A percentile compares a stretch with the other conserved stretches of the same genome.
Conservation (phyloP, 2,797 vertebrate genomes). For the Oceanodroma leucorhoa region DNA sequence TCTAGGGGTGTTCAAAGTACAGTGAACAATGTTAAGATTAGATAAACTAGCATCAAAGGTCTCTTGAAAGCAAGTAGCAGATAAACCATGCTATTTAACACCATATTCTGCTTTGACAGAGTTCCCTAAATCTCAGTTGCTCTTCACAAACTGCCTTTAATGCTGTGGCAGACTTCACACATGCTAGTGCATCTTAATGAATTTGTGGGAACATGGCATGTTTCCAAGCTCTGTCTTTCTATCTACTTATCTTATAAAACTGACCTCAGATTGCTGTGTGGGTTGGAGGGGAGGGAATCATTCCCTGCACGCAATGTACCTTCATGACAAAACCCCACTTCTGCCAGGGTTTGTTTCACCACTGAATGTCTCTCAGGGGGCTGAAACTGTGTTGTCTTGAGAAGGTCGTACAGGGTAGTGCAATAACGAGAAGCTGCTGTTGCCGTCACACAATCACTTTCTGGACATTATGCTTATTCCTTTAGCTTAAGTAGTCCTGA, state of each 20-base stretch:
- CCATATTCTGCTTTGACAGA: neutral
- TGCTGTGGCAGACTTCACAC: neutral
- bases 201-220: fast-evolving
- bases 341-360: neutral
- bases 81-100: neutral
- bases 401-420: neutral
- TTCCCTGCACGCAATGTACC: neutral
- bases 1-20: neutral
- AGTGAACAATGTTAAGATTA: neutral
- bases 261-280: neutral
- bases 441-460: neutral
- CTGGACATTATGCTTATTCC: neutral
- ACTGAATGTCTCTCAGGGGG: neutral
- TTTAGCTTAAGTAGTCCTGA: neutral
- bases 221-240: neutral
- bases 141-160: neutral
- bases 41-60: neutral
- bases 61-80: neutral
- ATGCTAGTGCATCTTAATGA: neutral
- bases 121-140: fast-evolving
- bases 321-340: neutral
- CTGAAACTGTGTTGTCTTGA: neutral
- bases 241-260: neutral
- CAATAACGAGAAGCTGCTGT: neutral
- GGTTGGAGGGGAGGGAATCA: neutral